Percentiles rank a stretch among this genome's conserved stretches.
Conservation (phyloP, 2,113 vertebrate species). For the Vulpes vulpes region DNA sequence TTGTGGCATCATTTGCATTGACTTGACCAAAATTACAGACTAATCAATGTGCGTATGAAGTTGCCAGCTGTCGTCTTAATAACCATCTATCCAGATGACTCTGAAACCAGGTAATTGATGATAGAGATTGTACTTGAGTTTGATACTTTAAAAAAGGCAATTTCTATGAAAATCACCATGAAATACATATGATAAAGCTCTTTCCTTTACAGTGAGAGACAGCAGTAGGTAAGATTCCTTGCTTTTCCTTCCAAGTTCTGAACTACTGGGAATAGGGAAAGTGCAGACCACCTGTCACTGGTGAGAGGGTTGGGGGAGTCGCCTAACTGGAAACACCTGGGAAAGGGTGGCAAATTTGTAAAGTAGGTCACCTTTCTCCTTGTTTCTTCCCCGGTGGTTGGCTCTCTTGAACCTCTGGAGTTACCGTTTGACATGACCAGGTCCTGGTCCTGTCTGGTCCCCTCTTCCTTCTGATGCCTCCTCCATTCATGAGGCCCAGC, state of each 20-base stretch:
- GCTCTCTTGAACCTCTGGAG: neutral
- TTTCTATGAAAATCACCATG: neutral
- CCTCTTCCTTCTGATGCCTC: neutral
- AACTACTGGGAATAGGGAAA: neutral
- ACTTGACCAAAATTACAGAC: neutral
- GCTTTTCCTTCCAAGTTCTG: neutral
- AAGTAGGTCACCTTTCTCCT: neutral
- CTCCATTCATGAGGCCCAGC: neutral
- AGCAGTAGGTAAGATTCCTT: neutral
- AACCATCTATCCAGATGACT: accelerated
- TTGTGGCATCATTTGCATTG: accelerated
- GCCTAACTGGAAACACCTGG: neutral
- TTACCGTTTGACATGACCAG: accelerated
- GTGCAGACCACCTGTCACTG: neutral
- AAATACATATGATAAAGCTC: neutral
- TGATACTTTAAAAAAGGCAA: neutral
- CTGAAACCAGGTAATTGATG: too few relatives aligned
- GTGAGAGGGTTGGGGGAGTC: neutral
- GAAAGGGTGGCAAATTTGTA: too few relatives aligned
- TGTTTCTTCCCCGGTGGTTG: neutral
- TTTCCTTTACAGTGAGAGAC: neutral
- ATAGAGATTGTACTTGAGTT: neutral
- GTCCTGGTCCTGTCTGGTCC: neutral
- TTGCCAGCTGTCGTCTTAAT: neutral
- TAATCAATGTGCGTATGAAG: accelerated